Conservation (phyloP, 1,140 invertebrate species). For the Drosophila nebulosa region DNA sequence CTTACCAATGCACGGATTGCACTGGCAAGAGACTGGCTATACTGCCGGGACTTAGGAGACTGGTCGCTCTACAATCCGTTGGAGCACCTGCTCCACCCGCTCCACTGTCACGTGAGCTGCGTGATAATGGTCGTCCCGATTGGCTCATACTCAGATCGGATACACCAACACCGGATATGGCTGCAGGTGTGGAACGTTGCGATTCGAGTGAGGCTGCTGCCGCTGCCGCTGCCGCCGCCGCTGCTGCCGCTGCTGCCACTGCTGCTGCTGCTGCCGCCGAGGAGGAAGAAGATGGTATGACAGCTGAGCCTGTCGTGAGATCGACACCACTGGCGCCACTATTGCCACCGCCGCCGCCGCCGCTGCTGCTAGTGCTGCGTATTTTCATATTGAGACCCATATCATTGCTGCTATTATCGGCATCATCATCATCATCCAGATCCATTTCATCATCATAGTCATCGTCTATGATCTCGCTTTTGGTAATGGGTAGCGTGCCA, state of each 20-base stretch:
- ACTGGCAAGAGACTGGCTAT: conserved; percentile 90
- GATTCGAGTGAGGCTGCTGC: conserved; percentile 50
- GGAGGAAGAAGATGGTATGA: conserved; percentile 63
- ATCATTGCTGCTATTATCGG: conserved; percentile 75
- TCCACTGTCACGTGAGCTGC: conserved; percentile 57
- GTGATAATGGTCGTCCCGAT: conserved; percentile 60
- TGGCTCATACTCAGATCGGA: conserved; percentile 62
- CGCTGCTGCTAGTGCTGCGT: conserved; percentile 26
- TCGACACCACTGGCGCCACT: conserved; percentile 54
- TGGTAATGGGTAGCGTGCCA: conserved; percentile 42
- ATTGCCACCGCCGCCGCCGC: conserved; percentile 25
- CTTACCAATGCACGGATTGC: conserved; percentile 92
- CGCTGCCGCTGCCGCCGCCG: conserved; percentile 42
- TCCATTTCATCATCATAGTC: conserved; percentile 79
- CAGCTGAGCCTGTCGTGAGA: conserved; percentile 67
- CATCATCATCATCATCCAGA: conserved; percentile 73
- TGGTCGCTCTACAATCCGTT: conserved; percentile 35
- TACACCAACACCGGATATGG: conserved; percentile 11
- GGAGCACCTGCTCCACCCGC: conserved; percentile 21
- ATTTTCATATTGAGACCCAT: conserved; percentile 80
- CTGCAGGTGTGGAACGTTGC: conserved; percentile 56
- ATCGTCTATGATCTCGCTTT: conserved; percentile 62
- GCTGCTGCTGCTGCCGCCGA: conserved; percentile 54
- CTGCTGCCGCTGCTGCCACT: conserved; percentile 44
- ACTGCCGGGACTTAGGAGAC: conserved; percentile 82